Conservation (phyloP, 2,888 invertebrate genomes). For the Pteria penguin region DNA sequence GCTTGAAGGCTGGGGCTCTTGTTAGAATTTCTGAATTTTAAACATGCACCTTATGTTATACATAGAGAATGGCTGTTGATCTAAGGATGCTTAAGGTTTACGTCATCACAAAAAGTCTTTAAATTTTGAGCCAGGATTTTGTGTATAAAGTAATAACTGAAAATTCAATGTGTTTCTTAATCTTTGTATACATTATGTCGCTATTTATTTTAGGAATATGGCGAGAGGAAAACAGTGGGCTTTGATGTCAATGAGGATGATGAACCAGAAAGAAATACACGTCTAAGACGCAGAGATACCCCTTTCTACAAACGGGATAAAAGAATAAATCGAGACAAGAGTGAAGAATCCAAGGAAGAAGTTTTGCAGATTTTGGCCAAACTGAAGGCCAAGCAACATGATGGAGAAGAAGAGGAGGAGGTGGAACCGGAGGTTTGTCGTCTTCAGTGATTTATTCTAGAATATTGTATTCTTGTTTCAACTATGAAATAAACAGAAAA, state of each 20-base stretch:
- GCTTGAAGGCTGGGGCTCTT: no score
- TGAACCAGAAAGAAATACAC: constrained; percentile 69
- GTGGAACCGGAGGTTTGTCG: not conserved
- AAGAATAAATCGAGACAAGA: constrained; percentile 85
- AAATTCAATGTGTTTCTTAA: no score
- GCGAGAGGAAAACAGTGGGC: constrained; percentile 64
- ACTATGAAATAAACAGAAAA: no score
- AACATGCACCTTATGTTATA: no score
- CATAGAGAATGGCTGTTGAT: no score
- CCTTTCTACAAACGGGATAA: constrained; percentile 99
- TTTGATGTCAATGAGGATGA: constrained; percentile 74
- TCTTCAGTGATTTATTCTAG: no score
- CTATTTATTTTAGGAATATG: constrained; percentile 16
- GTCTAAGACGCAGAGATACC: constrained; percentile 95
- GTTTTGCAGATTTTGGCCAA: constrained; percentile 75
- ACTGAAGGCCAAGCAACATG: constrained; percentile 35
- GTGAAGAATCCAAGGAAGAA: constrained; percentile 75
- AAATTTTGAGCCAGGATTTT: no score
- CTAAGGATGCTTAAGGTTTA: no score
- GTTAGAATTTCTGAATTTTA: no score
- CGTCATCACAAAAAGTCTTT: no score
- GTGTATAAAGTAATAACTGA: not conserved
- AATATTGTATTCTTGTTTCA: no score
- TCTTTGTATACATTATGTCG: not conserved
- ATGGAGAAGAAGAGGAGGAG: constrained; percentile 10